Evolutionary conservation across 2,797 vertebrate genomes (phyloP), one percentile per base, ranked within the genome.

Genomic region (Rhynchonycteris naso): DNA sequence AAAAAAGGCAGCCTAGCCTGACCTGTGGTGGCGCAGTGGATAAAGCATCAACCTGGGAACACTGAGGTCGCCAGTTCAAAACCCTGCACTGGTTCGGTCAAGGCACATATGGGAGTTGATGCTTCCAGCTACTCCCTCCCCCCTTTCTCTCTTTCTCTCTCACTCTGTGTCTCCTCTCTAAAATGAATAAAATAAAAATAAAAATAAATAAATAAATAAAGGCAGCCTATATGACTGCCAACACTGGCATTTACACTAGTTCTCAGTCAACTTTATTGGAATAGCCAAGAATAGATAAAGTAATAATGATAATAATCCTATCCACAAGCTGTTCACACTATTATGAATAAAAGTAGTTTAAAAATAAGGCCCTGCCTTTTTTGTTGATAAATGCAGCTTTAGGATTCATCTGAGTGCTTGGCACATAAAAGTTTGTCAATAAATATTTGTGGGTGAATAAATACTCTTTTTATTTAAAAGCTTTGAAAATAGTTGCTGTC

Each of bases 371-470:
- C 35, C 7, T n/a, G 14, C 66, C 18, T 43, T 5, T n/a, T 86
- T 50, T 52, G 33, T 21, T 76, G 38, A 54, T 35, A 66, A 80
- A 18, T 54, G 5, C 2, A 69, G 47, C 16, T 15, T 92, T 35
- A 6, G 52, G 79, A 59, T 61, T 90, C 52, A 58, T 52, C 56
- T 76, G 38, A 71, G 26, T 90, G 30, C 12, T 26, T 79, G 35
- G 13, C 50, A 52, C 12, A 43, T 19, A 54, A 92, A 90, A 75
- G 47, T 26, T 88, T 65, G 68, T 63, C 72, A 93, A 28, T 94
- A 93, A 91, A 75, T 68, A 90, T 76, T 84, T 94, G 50, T 79
- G 63, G 26, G 52, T 72, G 33, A 83, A 91, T 56, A 30, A 80
- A 21, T 18, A 61, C 72, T 79, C 26, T 88, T 71, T 63, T 88